A percentile compares a stretch with the other conserved stretches of the same genome.
These are phyloP conservation scores for Melanocharis versteri DNA, from an alignment of 2,113 vertebrate species.

Conservation along the genomic window DNA sequence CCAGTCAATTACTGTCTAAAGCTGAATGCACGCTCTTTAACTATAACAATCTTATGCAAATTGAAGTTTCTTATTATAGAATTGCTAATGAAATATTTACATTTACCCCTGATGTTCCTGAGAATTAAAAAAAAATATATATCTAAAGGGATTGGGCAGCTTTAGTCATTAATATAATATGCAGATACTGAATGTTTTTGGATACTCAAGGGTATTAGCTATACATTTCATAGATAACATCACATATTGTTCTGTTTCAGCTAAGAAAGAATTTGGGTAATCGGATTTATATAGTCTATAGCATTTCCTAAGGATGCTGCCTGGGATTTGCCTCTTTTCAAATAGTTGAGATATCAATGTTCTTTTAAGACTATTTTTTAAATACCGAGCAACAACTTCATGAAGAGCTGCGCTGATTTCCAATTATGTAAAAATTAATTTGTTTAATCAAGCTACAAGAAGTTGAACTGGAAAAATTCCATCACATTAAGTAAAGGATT, in stretches of 20 bases:
- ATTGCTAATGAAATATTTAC: neutral
- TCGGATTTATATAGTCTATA: slow-evolving; percentile 13
- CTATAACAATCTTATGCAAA: neutral
- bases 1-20: neutral
- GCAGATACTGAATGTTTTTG: slow-evolving; percentile 6
- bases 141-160: neutral
- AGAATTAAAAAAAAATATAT: neutral
- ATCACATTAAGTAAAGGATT: slow-evolving; percentile 44
- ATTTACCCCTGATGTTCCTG: neutral
- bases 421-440: slow-evolving; percentile 58
- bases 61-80: neutral
- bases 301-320: slow-evolving; percentile 6
- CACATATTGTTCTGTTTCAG: neutral
- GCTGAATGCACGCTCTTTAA: neutral
- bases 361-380: slow-evolving; percentile 38
- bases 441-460: slow-evolving; percentile 60
- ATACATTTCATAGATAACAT: slow-evolving; percentile 1
- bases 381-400: slow-evolving; percentile 1
- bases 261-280: neutral
- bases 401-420: neutral
- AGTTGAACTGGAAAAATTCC: slow-evolving; percentile 38
- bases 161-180: neutral
- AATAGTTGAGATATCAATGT: neutral
- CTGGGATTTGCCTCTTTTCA: slow-evolving; percentile 25
- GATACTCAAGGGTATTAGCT: neutral